Evolutionary conservation across 1,140 invertebrate genomes (phyloP).

Genomic region (Nomia melanderi): DNA sequence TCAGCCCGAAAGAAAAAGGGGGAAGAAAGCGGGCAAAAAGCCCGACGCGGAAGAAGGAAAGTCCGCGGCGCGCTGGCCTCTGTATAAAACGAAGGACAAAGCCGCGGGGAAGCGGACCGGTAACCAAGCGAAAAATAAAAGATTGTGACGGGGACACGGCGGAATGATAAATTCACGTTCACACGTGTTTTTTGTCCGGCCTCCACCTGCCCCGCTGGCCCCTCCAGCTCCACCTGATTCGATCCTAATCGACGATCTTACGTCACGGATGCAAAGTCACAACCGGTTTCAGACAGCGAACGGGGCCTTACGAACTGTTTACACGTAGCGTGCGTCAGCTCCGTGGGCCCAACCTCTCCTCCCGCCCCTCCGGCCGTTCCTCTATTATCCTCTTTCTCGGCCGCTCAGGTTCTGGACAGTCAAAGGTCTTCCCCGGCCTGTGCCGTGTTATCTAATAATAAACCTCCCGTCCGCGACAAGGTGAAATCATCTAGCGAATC

Average conservation of each 20-base stretch:
- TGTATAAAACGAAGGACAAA: background rate
- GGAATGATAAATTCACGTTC: conserved; percentile 63
- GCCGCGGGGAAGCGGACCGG: background rate
- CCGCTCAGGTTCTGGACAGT: background rate
- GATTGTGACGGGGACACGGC: background rate
- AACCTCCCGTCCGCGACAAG: background rate
- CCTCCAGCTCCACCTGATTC: conserved; percentile 33
- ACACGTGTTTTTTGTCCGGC: conserved; percentile 52
- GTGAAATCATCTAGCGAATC: conserved; percentile 17
- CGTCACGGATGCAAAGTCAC: conserved; percentile 75
- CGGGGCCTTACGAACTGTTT: conserved; percentile 66
- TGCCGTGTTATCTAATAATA: conserved; percentile 16
- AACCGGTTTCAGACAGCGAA: conserved; percentile 69
- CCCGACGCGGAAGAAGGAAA: conserved; percentile 29
- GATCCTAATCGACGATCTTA: conserved; percentile 72
- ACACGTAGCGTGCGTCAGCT: conserved; percentile 55
- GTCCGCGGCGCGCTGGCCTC: background rate
- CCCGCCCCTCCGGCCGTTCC: no score
- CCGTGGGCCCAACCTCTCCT: background rate
- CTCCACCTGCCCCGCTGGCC: conserved; percentile 16
- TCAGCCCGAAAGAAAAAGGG: background rate
- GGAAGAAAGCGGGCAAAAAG: background rate
- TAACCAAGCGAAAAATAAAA: conserved; percentile 22
- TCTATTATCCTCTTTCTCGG: background rate
- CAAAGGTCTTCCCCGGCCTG: conserved; percentile 20